These are phyloP conservation scores for Vidua chalybeata DNA, from an alignment of 2,113 vertebrate genomes.

Conservation along the genomic window DNA sequence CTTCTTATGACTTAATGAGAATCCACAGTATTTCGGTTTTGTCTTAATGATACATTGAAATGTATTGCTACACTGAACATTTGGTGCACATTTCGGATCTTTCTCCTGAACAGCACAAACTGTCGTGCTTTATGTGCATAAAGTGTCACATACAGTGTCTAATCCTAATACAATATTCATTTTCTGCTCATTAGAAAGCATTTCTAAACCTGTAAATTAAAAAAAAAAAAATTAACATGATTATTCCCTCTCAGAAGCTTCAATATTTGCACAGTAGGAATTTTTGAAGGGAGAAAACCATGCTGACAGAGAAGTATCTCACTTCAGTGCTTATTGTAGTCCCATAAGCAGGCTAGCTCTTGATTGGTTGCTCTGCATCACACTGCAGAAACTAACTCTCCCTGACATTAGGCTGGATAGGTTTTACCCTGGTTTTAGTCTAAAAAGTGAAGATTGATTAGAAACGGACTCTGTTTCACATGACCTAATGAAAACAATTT, in stretches of 20 bases:
- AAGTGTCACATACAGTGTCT: neutral
- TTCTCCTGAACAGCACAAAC: neutral
- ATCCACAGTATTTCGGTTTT: neutral
- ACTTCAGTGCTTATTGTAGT: constrained; percentile 27
- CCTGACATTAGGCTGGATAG: constrained; percentile 58
- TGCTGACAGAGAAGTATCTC: neutral
- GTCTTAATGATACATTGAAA: neutral
- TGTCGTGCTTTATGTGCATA: neutral
- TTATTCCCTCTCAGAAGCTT: neutral
- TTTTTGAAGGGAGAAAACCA: neutral
- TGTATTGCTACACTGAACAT: neutral
- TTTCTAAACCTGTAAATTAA: neutral
- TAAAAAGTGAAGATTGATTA: constrained; percentile 74
- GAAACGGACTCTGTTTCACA: constrained; percentile 69
- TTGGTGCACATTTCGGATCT: neutral
- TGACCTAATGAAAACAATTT: constrained; percentile 71
- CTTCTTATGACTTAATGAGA: neutral
- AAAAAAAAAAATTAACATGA: neutral
- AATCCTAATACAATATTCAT: neutral
- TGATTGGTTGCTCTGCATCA: constrained; percentile 50
- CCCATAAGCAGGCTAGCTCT: neutral
- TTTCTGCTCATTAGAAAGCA: neutral
- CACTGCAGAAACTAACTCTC: constrained; percentile 52
- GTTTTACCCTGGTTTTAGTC: constrained; percentile 44
- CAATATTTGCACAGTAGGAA: neutral